A percentile compares a stretch with the other conserved stretches of the same genome.
phyloP scores from a whole-genome alignment of 53 echinoderm and acorn worm genomes.

The Apostichopus leukothele region DNA sequence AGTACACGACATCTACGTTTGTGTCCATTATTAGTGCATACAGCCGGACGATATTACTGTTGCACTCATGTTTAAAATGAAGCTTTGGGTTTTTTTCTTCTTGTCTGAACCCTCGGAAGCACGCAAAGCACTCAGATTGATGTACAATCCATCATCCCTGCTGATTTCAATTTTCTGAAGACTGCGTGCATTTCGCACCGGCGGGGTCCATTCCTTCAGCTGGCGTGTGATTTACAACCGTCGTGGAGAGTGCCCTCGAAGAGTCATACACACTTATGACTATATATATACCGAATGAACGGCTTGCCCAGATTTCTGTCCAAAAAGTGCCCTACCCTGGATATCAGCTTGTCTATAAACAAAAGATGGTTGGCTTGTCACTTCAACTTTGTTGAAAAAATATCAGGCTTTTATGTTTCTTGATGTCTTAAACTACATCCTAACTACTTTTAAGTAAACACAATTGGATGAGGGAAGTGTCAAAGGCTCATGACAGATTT shows the following conservation, averaged over 20 bases:
- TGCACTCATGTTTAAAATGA: not conserved
- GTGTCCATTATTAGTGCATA: too few species aligned
- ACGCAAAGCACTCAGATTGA: not conserved
- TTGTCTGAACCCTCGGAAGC: too few species aligned
- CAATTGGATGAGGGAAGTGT: not conserved
- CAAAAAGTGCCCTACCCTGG: slow-evolving; percentile 31
- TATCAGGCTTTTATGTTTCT: slow-evolving; percentile 10
- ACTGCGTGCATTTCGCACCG: slow-evolving; percentile 11
- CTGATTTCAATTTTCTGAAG: slow-evolving; percentile 1
- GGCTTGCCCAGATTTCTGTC: slow-evolving; percentile 12
- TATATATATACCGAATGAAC: not conserved
- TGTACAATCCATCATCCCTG: slow-evolving; percentile 12
- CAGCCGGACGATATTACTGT: too few species aligned
- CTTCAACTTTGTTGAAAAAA: slow-evolving; percentile 31
- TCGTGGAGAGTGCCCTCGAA: slow-evolving; percentile 13
- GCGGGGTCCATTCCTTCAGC: not conserved
- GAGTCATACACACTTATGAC: not conserved
- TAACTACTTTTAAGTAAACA: slow-evolving; percentile 22
- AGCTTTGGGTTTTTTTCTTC: too few species aligned
- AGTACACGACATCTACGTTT: too few species aligned
- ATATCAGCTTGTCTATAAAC: slow-evolving; percentile 31
- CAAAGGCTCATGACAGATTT: not conserved
- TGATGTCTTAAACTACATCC: slow-evolving; percentile 9
- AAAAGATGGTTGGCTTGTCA: slow-evolving; percentile 23
- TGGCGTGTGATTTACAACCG: not conserved